Base-by-base conservation (phyloP, 2,797 vertebrate genomes). In the Pelochelys cantorii region DNA sequence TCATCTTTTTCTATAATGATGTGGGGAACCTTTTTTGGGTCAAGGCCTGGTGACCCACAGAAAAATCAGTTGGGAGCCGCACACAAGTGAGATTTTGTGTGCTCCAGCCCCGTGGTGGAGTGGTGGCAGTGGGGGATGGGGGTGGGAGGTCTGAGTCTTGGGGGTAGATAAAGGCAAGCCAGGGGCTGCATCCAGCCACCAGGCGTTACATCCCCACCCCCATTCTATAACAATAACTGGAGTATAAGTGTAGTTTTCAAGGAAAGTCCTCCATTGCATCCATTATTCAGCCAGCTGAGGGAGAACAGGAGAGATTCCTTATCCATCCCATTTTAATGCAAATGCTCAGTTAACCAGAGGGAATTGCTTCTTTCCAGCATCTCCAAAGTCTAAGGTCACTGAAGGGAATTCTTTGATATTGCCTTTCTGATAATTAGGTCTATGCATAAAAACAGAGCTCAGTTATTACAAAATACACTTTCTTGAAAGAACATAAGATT, bases 171-270 rank as follows among this genome's bases (percentile, higher is more conserved):
- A 8, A 48, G 42, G 42, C 42, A 48, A 48, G 42, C 42, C 42
- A 48, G 42, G 42, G 42, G 42, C 42, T 48, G 42, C 42, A 48
- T 48, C 42, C 8, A 48, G 42, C 42, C 42, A 48, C 42, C 42
- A 48, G 42, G 42, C 8, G 42, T 48, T 48, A 48, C 42, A 48
- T 48, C 42, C 42, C 42, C 42, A 48, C 42, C 42, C 42, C 42
- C 42, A 48, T 48, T 48, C 4, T 6, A 4, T 88, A 85, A 79
- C 37, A 83, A 86, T 84, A 59, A 84, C 1, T 4, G 71, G 18
- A 87, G 14, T 91, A 83, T 89, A 71, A 34, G 88, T 93, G 87
- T 87, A n/a, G 91, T 93, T 91, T 87, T 80, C 94, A 93, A 78
- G 84, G 86, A 93, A 94, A 42, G 78, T 90, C 92, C 71, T 92